Evolutionary conservation across 2,797 vertebrate genomes (phyloP).

Genomic region (Silurus lanzhouensis): DNA sequence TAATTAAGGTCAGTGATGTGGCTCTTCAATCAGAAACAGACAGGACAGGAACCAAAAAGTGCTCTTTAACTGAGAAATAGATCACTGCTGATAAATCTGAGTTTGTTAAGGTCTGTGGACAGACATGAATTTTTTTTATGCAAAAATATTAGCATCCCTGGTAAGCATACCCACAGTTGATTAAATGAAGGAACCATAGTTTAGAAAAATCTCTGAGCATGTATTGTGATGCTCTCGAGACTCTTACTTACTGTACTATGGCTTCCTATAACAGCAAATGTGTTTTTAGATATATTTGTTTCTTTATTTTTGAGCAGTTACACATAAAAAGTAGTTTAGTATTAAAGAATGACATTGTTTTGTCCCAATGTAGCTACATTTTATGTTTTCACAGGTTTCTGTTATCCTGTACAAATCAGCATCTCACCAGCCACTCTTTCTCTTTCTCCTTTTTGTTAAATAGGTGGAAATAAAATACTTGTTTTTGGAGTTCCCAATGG

Average conservation of each 20-base stretch:
- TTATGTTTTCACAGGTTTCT: neutral
- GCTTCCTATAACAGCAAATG: neutral
- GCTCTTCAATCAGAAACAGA: neutral
- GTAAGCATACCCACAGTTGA: too few species aligned
- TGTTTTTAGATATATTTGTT: neutral
- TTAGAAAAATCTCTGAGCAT: too few species aligned
- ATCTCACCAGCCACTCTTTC: neutral
- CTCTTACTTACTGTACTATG: neutral
- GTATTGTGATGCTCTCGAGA: too few species aligned
- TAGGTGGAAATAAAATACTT: neutral
- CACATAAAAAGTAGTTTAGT: neutral
- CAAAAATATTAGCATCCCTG: too few species aligned
- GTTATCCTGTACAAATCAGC: neutral
- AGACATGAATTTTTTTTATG: too few species aligned
- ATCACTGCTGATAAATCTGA: neutral
- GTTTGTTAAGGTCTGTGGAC: too few species aligned
- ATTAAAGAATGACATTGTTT: neutral
- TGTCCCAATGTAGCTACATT: neutral
- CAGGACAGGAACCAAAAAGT: neutral
- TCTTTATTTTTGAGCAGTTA: neutral
- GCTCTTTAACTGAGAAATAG: neutral
- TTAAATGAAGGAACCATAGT: too few species aligned
- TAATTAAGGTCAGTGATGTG: constrained; percentile 5
- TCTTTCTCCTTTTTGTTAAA: neutral
- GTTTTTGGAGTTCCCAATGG: neutral